These are phyloP conservation scores for Parotocinclus haroldoi DNA, from an alignment of 2,797 vertebrate species.

Conservation along the genomic window DNA sequence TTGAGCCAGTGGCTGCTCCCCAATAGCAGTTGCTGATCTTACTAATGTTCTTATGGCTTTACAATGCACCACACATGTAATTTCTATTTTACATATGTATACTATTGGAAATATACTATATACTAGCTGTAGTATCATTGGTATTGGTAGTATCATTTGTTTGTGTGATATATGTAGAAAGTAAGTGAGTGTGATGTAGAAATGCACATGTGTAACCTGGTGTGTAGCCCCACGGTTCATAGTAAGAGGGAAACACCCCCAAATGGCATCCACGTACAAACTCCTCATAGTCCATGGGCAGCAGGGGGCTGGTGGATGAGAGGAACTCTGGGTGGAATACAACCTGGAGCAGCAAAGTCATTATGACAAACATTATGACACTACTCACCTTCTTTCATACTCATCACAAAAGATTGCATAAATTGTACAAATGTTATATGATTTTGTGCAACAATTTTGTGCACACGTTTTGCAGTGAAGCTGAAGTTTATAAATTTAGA, in stretches of 20 bases:
- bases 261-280: constrained; percentile 97
- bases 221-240: constrained; percentile 97
- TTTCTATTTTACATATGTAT: no score
- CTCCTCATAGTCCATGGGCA: constrained; percentile 96
- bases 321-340: constrained; percentile 95
- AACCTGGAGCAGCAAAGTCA: constrained; percentile 65
- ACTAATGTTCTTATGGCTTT: no score
- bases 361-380: neutral
- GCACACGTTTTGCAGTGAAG: neutral
- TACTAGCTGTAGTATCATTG: no score
- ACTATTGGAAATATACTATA: no score
- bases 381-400: no score
- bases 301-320: constrained; percentile 89
- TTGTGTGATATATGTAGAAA: neutral
- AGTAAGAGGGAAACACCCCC: constrained; percentile 96
- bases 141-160: no score
- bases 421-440: no score
- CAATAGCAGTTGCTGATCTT: no score
- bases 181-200: neutral
- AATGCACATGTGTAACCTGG: constrained; percentile 71
- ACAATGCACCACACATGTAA: no score
- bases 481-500: neutral
- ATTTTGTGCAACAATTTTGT: no score
- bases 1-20: no score
- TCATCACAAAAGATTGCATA: no score